phyloP scores from a whole-genome alignment of 2,888 invertebrate genomes.

The Creontiades dilutus region DNA sequence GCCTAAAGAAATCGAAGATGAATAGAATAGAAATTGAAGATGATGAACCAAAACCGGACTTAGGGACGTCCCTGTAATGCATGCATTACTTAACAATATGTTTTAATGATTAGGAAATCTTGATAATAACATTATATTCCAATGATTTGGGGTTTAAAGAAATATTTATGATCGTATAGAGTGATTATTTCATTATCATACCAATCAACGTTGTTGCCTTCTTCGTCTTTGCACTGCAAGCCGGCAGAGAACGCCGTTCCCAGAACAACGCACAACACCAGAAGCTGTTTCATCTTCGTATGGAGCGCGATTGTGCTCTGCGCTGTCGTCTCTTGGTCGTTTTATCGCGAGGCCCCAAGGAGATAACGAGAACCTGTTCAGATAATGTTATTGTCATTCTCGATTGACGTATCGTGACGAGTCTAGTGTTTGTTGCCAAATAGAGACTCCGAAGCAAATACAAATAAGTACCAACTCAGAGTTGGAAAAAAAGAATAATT shows the following conservation, averaged over 20 bases:
- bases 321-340: neutral
- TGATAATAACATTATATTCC: too few species aligned
- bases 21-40: too few species aligned
- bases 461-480: neutral
- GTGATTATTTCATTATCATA: conserved; percentile 78
- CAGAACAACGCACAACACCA: neutral
- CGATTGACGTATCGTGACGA: too few species aligned
- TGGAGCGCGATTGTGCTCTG: neutral
- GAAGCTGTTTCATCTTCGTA: neutral
- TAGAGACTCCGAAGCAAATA: neutral
- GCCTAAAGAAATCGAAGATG: too few species aligned
- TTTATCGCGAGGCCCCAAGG: neutral
- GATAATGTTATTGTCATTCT: neutral
- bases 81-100: too few species aligned
- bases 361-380: neutral
- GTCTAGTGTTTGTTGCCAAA: too few species aligned
- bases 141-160: too few species aligned
- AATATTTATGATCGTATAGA: too few species aligned
- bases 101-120: too few species aligned
- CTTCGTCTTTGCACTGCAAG: conserved; percentile 81
- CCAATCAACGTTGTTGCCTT: conserved; percentile 86
- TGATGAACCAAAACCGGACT: too few species aligned
- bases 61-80: too few species aligned
- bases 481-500: too few species aligned
- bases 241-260: conserved; percentile 3